These are phyloP conservation scores for Melikaiella ostensackeni DNA, from an alignment of 2,888 invertebrate genomes.

Conservation along the genomic window DNA sequence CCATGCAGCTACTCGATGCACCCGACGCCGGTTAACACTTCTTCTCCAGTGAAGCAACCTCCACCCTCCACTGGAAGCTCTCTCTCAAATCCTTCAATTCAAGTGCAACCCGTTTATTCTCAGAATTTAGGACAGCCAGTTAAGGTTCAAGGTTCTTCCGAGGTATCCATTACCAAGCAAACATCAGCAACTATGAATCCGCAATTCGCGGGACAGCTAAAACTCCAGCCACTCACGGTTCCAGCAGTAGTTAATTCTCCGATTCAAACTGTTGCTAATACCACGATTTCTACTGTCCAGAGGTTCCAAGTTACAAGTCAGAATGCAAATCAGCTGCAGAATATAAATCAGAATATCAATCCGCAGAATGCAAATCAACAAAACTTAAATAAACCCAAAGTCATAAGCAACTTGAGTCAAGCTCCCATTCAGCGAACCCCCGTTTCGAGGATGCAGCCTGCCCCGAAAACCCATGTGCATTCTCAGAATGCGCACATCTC, in stretches of 20 bases:
- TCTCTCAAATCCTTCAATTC: constrained; percentile 37
- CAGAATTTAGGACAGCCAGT: constrained; percentile 57
- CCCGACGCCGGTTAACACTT: constrained; percentile 50
- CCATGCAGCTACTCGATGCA: constrained; percentile 57
- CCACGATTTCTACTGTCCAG: constrained; percentile 59
- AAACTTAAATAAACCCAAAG: constrained; percentile 54
- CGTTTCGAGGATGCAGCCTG: constrained; percentile 61
- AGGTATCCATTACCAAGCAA: constrained; percentile 49
- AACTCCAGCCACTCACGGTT: constrained; percentile 45
- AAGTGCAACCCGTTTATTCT: constrained; percentile 47
- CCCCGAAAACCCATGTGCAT: constrained; percentile 61
- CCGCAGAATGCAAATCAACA: constrained; percentile 20
- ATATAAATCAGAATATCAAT: constrained; percentile 63
- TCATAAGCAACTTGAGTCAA: constrained; percentile 56
- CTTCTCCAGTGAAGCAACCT: constrained; percentile 43
- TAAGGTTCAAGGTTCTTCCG: constrained; percentile 53
- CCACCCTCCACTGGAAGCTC: constrained; percentile 31
- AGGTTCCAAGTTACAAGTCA: constrained; percentile 66
- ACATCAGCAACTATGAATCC: constrained; percentile 51
- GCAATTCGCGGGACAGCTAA: constrained; percentile 46
- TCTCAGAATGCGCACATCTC: constrained; percentile 59
- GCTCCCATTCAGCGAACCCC: constrained; percentile 60
- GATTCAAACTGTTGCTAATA: constrained; percentile 42
- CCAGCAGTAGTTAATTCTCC: not conserved
- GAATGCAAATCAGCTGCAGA: constrained; percentile 53